Evolutionary conservation across 2,797 vertebrate species (phyloP), one percentile per base, ranked within the genome.

Genomic region (Scolopax rusticola): DNA sequence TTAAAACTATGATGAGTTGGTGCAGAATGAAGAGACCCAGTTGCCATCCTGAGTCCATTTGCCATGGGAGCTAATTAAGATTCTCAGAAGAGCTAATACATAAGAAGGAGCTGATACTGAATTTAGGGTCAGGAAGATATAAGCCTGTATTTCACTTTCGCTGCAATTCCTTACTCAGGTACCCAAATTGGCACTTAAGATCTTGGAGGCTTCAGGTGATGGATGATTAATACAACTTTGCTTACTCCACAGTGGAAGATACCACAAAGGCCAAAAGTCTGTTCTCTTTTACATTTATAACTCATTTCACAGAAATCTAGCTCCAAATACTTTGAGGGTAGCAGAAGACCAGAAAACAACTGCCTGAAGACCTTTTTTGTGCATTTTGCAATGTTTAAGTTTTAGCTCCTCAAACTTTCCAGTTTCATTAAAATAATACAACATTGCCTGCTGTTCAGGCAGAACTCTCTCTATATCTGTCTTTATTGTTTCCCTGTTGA

Each of bases 341-440:
- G 61, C 33, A 84, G 47, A 84, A 15, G 18, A 69, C 7, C 5
- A 15, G 78, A 77, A 80, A 81, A 80, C 4, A 20, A 47, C 7
- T 64, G 25, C 24, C 61, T 28, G 20, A 68, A 69, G 15, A 47
- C 59, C 36, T 84, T 38, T 30, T 81, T 91, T 19, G 41, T 43
- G 17, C 36, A 67, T 84, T 92, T 87, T 80, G 50, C 57, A 65
- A 38, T 59, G 30, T 80, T 87, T 89, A 65, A 60, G 18, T 15
- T 91, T 91, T 51, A 82, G 47, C 84, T 41, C 43, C 41, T 76
- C 68, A 86, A 63, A 77, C n/a, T 50, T 47, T 80, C 73, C 61
- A 84, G 74, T n/a, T 78, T 59, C 84, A 84, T 95, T 93, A 92
- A 80, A 87, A 82, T 94, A 88, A 75, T 70, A 83, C 56, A 92